Conservation (phyloP, 1,140 invertebrate genomes). For the Drosophila pallidifrons region DNA sequence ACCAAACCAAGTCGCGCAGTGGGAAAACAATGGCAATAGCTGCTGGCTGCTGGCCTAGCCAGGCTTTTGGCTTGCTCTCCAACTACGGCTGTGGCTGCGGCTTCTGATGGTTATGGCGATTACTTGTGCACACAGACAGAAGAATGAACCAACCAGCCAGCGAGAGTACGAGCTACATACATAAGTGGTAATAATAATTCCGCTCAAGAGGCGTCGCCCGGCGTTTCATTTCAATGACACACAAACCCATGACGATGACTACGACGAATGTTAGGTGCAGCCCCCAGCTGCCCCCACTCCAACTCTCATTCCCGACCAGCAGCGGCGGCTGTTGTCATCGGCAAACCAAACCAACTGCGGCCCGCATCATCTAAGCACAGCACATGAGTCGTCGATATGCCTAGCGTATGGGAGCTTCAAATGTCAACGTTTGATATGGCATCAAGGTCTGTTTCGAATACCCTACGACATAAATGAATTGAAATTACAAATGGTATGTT, state of each 20-base stretch:
- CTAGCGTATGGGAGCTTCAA: constrained; percentile 27
- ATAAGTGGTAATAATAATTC: constrained; percentile 84
- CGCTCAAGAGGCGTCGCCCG: constrained; percentile 80
- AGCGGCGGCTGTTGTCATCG: constrained; percentile 34
- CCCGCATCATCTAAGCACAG: constrained; percentile 49
- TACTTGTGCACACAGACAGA: constrained; percentile 33
- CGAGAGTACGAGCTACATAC: constrained; percentile 25
- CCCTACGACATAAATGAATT: constrained; percentile 3
- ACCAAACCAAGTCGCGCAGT: constrained; percentile 63
- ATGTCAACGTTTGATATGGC: constrained; percentile 3
- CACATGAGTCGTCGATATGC: constrained; percentile 37
- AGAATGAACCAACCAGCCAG: not conserved
- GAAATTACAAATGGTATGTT: too few relatives aligned
- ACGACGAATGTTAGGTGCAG: constrained; percentile 49
- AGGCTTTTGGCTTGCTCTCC: constrained; percentile 23
- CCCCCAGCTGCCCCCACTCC: not conserved
- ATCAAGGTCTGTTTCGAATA: not conserved
- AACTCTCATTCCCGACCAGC: not conserved
- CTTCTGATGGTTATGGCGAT: constrained; percentile 57
- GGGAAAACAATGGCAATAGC: constrained; percentile 73
- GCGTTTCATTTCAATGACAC: constrained; percentile 83
- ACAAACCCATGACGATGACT: constrained; percentile 66
- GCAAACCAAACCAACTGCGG: constrained; percentile 37
- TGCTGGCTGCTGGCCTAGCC: constrained; percentile 32
- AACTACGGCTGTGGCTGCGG: constrained; percentile 27